phyloP scores from a whole-genome alignment of 2,113 vertebrate species.

The Gambusia affinis region DNA sequence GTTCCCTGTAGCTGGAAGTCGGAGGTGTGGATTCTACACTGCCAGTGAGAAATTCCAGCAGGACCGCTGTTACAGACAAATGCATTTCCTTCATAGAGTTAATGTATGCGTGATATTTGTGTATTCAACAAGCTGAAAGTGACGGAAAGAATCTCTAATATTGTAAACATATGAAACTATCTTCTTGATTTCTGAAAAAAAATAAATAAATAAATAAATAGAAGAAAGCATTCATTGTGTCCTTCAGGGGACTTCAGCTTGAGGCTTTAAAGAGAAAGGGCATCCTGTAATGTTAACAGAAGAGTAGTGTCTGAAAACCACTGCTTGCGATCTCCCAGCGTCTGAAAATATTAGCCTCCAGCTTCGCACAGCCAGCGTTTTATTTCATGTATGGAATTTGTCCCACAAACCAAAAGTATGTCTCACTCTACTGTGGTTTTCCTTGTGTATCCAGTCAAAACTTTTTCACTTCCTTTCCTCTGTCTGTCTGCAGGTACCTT shows the following conservation, averaged over 20 bases:
- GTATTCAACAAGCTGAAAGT: neutral
- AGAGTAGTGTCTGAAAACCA: constrained; percentile 30
- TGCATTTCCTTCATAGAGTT: constrained; percentile 25
- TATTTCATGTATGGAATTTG: constrained; percentile 47
- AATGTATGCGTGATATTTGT: neutral
- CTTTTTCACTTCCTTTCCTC: constrained; percentile 16
- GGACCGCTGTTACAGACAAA: constrained; percentile 22
- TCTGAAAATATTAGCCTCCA: constrained; percentile 47
- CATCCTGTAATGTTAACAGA: constrained; percentile 32
- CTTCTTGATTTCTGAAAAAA: neutral
- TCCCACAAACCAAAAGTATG: constrained; percentile 64
- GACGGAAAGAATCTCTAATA: constrained; percentile 2
- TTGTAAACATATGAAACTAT: constrained; percentile 12
- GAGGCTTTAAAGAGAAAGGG: constrained; percentile 41
- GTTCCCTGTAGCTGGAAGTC: constrained; percentile 62
- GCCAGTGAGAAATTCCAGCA: constrained; percentile 67
- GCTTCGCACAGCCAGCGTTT: constrained; percentile 44
- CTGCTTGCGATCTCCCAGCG: constrained; percentile 30
- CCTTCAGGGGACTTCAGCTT: constrained; percentile 18
- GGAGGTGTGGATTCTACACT: constrained; percentile 68
- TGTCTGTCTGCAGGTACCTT: constrained; percentile 28
- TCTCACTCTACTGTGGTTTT: constrained; percentile 52
- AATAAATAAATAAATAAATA: neutral
- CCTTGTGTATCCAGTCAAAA: constrained; percentile 18
- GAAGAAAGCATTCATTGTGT: neutral